Evolutionary conservation across 2,113 vertebrate species (phyloP).

Genomic region (Megaceryle maxima): DNA sequence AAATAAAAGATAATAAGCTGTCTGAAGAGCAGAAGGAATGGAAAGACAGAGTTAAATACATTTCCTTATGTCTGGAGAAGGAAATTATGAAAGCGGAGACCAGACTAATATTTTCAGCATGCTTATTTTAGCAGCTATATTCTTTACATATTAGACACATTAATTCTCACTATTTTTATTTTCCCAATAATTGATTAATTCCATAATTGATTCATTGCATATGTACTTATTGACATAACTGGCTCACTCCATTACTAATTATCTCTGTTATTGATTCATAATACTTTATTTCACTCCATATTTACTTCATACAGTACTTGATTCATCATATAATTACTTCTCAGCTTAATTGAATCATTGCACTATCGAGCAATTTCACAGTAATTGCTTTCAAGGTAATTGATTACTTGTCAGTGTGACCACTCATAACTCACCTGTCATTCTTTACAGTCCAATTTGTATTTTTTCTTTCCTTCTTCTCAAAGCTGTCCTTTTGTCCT

Average conservation of each 20-base stretch:
- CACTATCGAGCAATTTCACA: neutral
- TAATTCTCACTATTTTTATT: neutral
- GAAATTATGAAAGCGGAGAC: neutral
- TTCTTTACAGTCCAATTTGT: neutral
- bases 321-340: conserved; percentile 31
- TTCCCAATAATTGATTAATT: neutral
- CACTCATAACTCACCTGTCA: neutral
- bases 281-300: conserved; percentile 11
- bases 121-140: neutral
- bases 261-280: neutral
- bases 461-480: neutral
- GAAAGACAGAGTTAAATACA: neutral
- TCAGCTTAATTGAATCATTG: neutral
- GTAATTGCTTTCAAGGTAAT: neutral
- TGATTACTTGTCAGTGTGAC: neutral
- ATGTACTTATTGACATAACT: neutral
- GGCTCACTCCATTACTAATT: neutral
- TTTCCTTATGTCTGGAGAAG: neutral
- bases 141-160: neutral
- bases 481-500: neutral
- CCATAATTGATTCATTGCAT: neutral
- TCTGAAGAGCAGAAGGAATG: neutral
- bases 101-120: neutral
- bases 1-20: neutral
- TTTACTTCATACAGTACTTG: neutral